Base-by-base conservation (phyloP, 1,140 invertebrate genomes). In the Wasmannia auropunctata region DNA sequence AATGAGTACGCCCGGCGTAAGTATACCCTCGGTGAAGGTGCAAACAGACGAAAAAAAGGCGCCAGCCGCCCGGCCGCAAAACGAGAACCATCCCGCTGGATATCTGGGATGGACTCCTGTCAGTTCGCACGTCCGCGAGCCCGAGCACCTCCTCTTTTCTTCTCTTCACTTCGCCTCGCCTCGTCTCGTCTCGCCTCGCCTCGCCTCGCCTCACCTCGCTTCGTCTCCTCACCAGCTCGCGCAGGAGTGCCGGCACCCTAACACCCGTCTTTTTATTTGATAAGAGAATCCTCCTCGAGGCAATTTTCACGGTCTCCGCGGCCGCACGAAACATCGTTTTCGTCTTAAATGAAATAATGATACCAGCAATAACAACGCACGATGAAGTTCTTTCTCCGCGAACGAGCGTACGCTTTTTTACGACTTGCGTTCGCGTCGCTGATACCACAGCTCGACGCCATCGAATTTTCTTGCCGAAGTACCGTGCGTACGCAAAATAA, bases 1-100 rank as follows among this genome's bases (percentile, higher is more conserved):
- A 93, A 92, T 90, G 91, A 93, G 92, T 92, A 93, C 92, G 90
- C 86, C 88, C 76, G 88, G 80, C 90, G 90, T 94, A 94, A 94
- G 92, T 94, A 94, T 94, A 94, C 87, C 92, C 90, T 88, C 86
- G 76, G 89, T 86, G 89, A 91, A 92, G 92, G 92, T 92, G 92
- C 87, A 92, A 94, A 93, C 85, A 88, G 90, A 92, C 89, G 85
- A 90, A 93, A 92, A n/a, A 92, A 88, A 88, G 76, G 85, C 75
- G 72, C 69, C 65, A 49, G 76, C 69, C 74, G 86, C 58, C 69
- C 72, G 86, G 88, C 79, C 76, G 89, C 90, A 91, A 93, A 93
- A 92, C 86, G 88, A 93, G 88, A 92, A 91, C 88, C 80, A 49
- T 91, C 83, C 86, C 81, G 88, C 62, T 87, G 91, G 88, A 91